Conservation (phyloP, 2,888 invertebrate species). For the Prionchulus punctatus region DNA sequence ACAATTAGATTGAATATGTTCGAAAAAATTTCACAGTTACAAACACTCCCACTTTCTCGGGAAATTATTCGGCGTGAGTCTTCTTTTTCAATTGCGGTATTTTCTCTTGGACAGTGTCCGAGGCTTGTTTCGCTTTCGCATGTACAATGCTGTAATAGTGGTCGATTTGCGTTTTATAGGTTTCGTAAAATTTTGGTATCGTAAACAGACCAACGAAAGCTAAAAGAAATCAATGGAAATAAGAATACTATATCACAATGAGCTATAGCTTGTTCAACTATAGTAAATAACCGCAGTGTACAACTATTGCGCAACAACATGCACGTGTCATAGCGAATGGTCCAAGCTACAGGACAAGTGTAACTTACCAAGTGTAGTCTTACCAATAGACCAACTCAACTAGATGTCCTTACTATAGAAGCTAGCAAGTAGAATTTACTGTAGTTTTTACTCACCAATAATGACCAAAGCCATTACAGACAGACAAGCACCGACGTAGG, state of each 20-base stretch:
- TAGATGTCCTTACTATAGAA: no score
- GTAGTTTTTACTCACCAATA: slow-evolving; percentile 50
- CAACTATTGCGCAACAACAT: no score
- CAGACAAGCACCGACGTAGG: slow-evolving; percentile 95
- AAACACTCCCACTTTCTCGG: not conserved
- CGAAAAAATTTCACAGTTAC: not conserved
- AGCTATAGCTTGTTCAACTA: no score
- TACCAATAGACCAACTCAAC: slow-evolving; percentile 9
- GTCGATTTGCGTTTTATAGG: slow-evolving; percentile 28
- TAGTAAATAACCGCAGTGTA: no score
- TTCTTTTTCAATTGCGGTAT: slow-evolving; percentile 26
- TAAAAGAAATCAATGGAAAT: slow-evolving; percentile 38
- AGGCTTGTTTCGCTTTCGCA: slow-evolving; percentile 5
- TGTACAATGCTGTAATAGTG: slow-evolving; percentile 5
- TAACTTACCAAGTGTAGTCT: no score
- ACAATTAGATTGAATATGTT: not conserved
- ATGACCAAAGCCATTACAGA: slow-evolving; percentile 96
- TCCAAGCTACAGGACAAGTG: no score
- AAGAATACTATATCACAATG: no score
- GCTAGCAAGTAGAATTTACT: not conserved
- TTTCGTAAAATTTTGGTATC: slow-evolving; percentile 63
- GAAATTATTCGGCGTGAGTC: not conserved
- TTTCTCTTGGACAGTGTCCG: slow-evolving; percentile 10
- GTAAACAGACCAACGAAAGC: slow-evolving; percentile 82
- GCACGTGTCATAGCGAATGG: no score